These are phyloP conservation scores for Pristionchus japonicus DNA, from an alignment of 2,888 invertebrate species.

Conservation along the genomic window DNA sequence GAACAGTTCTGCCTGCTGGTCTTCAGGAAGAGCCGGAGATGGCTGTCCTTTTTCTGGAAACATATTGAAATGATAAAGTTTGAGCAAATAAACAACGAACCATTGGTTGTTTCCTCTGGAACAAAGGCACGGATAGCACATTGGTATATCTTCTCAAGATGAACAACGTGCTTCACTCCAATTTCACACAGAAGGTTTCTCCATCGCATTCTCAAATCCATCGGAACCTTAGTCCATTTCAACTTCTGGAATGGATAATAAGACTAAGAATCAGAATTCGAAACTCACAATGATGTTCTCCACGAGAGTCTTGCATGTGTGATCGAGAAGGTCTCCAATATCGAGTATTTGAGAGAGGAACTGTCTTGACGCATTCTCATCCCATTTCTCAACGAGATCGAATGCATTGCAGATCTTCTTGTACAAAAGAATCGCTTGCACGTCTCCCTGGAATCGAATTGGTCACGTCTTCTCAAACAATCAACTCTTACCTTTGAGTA, in stretches of 20 bases:
- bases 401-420: conserved; percentile 47
- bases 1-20: conserved; percentile 38
- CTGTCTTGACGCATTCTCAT: conserved; percentile 7
- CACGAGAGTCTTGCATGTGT: conserved; percentile 47
- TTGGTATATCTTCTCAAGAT: conserved; percentile 44
- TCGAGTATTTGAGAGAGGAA: conserved; percentile 44
- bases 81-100: background rate
- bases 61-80: background rate
- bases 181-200: conserved; percentile 43
- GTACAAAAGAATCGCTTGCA: conserved; percentile 36
- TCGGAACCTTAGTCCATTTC: conserved; percentile 36
- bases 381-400: conserved; percentile 45
- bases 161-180: conserved; percentile 43
- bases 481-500: background rate
- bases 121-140: conserved; percentile 9
- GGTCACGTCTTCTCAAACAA: background rate
- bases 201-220: conserved; percentile 41
- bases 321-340: conserved; percentile 22
- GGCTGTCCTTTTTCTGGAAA: conserved; percentile 12
- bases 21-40: background rate
- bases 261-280: background rate
- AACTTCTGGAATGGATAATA: conserved; percentile 32
- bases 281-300: conserved; percentile 42
- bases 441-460: conserved; percentile 36
- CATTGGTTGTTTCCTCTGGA: background rate